Conservation (phyloP, 37 sponge, comb jelly and placozoan species). For the Theonella swinhoei region DNA sequence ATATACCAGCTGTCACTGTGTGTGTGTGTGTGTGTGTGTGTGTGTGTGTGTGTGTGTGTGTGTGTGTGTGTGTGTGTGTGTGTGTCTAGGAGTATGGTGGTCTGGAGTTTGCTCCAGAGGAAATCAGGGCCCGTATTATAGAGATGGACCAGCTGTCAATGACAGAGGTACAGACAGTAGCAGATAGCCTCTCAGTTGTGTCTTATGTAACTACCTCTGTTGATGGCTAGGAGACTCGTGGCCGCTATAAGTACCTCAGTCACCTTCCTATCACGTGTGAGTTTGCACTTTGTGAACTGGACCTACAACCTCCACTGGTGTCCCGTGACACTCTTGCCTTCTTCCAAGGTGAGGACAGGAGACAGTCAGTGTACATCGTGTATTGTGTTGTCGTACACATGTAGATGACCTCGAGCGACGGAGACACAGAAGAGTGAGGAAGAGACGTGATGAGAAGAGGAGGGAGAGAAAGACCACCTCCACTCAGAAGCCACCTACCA, state of each 20-base stretch:
- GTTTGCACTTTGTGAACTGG: slow-evolving; percentile 83
- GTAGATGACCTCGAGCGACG: slow-evolving; percentile 58
- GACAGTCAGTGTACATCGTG: background rate
- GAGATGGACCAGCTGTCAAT: slow-evolving; percentile 79
- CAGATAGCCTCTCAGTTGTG: background rate
- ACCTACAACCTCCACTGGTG: slow-evolving; percentile 71
- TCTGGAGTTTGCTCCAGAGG: slow-evolving; percentile 56
- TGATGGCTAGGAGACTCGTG: slow-evolving; percentile 53
- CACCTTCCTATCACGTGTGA: slow-evolving; percentile 88
- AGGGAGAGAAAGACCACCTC: slow-evolving; percentile 32
- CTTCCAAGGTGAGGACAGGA: slow-evolving; percentile 51
- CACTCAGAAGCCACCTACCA: background rate
- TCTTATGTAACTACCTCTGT: background rate
- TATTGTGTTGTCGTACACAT: background rate
- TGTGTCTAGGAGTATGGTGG: slow-evolving; percentile 78
- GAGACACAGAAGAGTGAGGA: slow-evolving; percentile 54
- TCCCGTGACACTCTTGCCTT: slow-evolving; percentile 53
- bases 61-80: slow-evolving; percentile 9
- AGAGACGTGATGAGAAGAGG: slow-evolving; percentile 62
- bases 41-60: too few species aligned
- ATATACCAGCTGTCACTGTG: background rate
- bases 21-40: background rate
- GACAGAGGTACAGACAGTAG: slow-evolving; percentile 70
- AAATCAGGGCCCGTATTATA: slow-evolving; percentile 68
- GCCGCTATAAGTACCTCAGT: slow-evolving; percentile 73